Evolutionary conservation across 2,113 vertebrate genomes (phyloP).

Genomic region (Dermatemys mawii): DNA sequence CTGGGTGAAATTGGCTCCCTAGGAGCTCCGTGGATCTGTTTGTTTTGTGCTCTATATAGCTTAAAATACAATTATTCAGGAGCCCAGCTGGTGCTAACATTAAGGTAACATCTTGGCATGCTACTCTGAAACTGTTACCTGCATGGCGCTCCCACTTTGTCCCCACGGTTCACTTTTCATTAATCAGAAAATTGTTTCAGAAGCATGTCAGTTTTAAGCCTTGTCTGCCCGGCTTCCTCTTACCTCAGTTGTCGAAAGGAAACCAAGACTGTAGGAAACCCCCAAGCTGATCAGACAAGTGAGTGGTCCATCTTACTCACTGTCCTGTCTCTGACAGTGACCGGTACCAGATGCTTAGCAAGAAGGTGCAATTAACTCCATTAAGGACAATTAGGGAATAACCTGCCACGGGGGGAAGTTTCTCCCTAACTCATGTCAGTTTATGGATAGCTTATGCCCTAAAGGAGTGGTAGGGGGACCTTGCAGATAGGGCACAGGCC

Average conservation of each 20-base stretch:
- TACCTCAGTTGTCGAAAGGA: background rate
- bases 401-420: background rate
- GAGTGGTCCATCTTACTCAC: background rate
- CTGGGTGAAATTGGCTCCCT: conserved; percentile 45
- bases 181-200: background rate
- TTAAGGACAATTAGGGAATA: background rate
- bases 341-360: background rate
- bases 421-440: background rate
- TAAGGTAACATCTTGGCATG: background rate
- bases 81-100: conserved; percentile 23
- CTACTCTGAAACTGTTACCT: background rate
- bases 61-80: conserved; percentile 32
- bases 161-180: background rate
- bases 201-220: background rate
- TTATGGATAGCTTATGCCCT: background rate
- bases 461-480: background rate
- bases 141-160: fast-evolving
- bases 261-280: fast-evolving
- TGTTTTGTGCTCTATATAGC: conserved; percentile 16
- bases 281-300: background rate
- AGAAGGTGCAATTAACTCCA: background rate
- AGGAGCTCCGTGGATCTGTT: conserved; percentile 36
- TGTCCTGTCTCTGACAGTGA: background rate
- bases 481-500: background rate
- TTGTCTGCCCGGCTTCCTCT: background rate